Evolutionary conservation across 2,113 vertebrate species (phyloP).

Genomic region (cat (Felis catus)): F.catus_Fca126_mat1.0 CM031411.1:105209001-105209500

Average conservation of each 20-base stretch:
- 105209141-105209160: conserved; percentile 52
- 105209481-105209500: conserved; percentile 80
- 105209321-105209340: conserved; percentile 86
- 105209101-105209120: conserved; percentile 41
- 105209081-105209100: neutral
- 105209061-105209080: conserved; percentile 10
- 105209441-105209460: conserved; percentile 80
- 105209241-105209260: conserved; percentile 67
- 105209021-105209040: conserved; percentile 62
- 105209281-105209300: conserved; percentile 85
- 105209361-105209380: conserved; percentile 87
- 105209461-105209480: conserved; percentile 79
- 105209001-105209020: conserved; percentile 47
- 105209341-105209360: conserved; percentile 85
- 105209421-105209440: conserved; percentile 85
- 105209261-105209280: conserved; percentile 84
- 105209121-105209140: conserved; percentile 62
- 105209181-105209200: conserved; percentile 67
- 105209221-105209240: conserved; percentile 50
- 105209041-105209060: conserved; percentile 58
- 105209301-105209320: conserved; percentile 87
- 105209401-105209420: conserved; percentile 88
- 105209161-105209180: conserved; percentile 66
- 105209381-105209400: conserved; percentile 89
- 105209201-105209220: conserved; percentile 38